Evolutionary conservation across 2,113 vertebrate genomes (phyloP).

Genomic region (Canis aureus): DNA sequence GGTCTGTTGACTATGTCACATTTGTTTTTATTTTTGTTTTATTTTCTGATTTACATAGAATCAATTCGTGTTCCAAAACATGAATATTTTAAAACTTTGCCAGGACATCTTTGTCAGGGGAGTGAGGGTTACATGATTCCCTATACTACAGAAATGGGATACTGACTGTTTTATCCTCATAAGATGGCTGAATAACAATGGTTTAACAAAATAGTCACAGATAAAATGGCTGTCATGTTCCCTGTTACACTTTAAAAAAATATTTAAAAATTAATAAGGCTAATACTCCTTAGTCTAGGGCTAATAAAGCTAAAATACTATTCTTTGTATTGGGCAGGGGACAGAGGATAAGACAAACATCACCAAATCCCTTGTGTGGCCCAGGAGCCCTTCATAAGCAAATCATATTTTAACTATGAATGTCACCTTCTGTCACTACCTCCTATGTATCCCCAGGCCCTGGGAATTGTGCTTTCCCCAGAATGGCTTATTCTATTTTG

Average conservation of each 20-base stretch:
- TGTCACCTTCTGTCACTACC: not conserved
- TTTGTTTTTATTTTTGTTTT: not conserved
- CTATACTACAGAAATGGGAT: not conserved
- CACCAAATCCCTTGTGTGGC: not conserved
- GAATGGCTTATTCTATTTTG: rapidly evolving
- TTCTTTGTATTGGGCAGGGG: not conserved
- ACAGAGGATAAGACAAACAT: not conserved
- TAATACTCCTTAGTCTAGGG: not conserved
- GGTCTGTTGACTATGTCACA: not conserved
- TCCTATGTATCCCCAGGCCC: rapidly evolving
- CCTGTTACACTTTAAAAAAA: not conserved
- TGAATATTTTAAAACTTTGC: not conserved
- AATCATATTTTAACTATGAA: not conserved
- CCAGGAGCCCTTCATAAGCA: not conserved
- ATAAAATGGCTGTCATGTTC: not conserved
- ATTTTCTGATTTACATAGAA: not conserved
- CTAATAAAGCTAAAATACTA: not conserved
- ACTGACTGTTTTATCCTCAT: not conserved
- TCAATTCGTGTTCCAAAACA: not conserved
- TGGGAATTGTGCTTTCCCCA: rapidly evolving
- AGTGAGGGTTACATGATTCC: not conserved
- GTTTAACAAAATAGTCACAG: not conserved
- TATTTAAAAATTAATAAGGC: not conserved
- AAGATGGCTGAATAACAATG: not conserved
- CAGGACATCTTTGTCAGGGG: not conserved